phyloP scores from a whole-genome alignment of 1,140 invertebrate genomes.

The Lasioglossum baleicum region DNA sequence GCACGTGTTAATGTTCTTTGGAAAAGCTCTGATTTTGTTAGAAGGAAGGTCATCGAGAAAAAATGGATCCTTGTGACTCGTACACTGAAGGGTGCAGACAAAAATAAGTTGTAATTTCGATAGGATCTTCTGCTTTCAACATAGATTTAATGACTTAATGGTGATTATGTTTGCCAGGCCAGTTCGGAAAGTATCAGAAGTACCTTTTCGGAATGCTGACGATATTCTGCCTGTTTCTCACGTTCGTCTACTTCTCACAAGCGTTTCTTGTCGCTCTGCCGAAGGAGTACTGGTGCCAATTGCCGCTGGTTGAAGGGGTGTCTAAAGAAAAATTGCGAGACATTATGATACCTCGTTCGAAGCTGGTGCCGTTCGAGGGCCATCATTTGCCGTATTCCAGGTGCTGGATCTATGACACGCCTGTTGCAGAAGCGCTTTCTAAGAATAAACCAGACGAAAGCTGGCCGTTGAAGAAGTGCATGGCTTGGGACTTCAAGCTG shows the following conservation, averaged over 20 bases:
- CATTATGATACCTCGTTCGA: slow-evolving; percentile 46
- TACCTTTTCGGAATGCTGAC: slow-evolving; percentile 50
- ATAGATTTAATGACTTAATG: no score
- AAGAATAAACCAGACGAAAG: neutral
- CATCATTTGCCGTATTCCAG: slow-evolving; percentile 53
- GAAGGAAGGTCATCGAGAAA: no score
- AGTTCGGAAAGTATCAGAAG: slow-evolving; percentile 58
- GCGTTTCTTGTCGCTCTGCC: slow-evolving; percentile 52
- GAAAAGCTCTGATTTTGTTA: no score
- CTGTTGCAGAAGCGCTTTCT: slow-evolving; percentile 25
- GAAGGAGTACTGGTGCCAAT: slow-evolving; percentile 54
- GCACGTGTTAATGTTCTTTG: no score
- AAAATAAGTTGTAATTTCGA: no score
- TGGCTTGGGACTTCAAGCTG: slow-evolving; percentile 56
- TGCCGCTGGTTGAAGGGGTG: slow-evolving; percentile 25
- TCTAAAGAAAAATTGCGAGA: slow-evolving; percentile 31
- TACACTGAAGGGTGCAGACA: no score
- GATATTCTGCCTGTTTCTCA: slow-evolving; percentile 47
- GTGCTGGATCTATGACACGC: slow-evolving; percentile 60
- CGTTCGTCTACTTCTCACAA: slow-evolving; percentile 59
- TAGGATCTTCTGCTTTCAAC: no score
- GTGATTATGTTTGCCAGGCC: slow-evolving; percentile 24
- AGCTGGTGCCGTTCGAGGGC: slow-evolving; percentile 42
- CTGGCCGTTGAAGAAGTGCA: slow-evolving; percentile 58
- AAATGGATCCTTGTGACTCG: no score